Percentiles rank a stretch among this genome's conserved stretches.
Conservation (phyloP, 1,140 invertebrate species). For the Scaptodrosophila lebanonensis region DNA sequence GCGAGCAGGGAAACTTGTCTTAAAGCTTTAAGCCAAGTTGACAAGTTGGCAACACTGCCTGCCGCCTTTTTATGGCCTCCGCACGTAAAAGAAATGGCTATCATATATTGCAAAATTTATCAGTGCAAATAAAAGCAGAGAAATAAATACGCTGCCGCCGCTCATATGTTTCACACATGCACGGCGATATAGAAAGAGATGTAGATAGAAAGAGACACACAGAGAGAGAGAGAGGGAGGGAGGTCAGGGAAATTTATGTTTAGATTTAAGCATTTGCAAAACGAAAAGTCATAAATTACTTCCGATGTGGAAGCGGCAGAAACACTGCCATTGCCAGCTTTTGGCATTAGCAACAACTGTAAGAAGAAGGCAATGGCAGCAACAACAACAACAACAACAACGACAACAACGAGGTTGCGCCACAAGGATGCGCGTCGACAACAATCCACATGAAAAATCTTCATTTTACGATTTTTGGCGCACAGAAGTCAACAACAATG, state of each 20-base stretch:
- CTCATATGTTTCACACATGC: constrained; percentile 58
- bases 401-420: constrained; percentile 44
- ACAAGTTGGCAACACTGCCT: too few relatives aligned
- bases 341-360: constrained; percentile 34
- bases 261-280: constrained; percentile 75
- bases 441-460: constrained; percentile 73
- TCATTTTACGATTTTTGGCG: constrained; percentile 71
- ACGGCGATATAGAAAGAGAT: constrained; percentile 20
- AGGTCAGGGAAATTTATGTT: constrained; percentile 60
- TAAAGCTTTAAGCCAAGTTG: constrained; percentile 53
- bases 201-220: constrained; percentile 18
- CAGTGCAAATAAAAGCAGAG: constrained; percentile 65
- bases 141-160: constrained; percentile 67
- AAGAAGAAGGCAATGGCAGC: constrained; percentile 37
- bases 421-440: constrained; percentile 17
- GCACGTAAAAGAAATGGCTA: constrained; percentile 22
- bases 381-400: constrained; percentile 13
- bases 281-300: constrained; percentile 76
- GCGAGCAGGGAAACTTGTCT: too few relatives aligned
- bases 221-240: constrained; percentile 11
- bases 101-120: constrained; percentile 70
- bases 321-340: constrained; percentile 22
- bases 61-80: constrained; percentile 47
- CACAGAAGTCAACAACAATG: constrained; percentile 11
- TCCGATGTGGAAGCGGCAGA: constrained; percentile 60